Conservation (phyloP, 2,113 vertebrate genomes). For the Marcusenius ussheri region DNA sequence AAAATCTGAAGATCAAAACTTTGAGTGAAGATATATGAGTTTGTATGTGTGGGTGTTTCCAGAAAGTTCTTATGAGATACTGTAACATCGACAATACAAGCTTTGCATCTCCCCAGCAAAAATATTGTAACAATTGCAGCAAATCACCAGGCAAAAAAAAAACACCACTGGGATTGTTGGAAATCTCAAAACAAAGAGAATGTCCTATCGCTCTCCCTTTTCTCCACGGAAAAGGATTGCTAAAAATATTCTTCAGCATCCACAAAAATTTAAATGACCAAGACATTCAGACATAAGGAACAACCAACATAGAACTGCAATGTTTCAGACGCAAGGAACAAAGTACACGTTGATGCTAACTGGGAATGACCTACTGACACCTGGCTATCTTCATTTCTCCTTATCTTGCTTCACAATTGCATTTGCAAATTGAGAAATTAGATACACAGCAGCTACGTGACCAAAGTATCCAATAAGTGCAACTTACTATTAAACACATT, state of each 20-base stretch:
- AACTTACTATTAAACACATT: not conserved
- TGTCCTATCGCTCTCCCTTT: conserved; percentile 38
- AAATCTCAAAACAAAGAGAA: conserved; percentile 8
- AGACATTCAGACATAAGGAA: not conserved
- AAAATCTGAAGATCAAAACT: not conserved
- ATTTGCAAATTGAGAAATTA: conserved; percentile 15
- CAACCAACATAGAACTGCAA: not conserved
- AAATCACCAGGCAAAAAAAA: conserved; percentile 41
- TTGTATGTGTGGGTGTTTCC: conserved; percentile 31
- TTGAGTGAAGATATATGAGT: not conserved
- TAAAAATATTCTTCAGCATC: conserved; percentile 37
- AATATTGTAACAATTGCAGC: conserved; percentile 32
- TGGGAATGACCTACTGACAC: not conserved
- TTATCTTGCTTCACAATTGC: not conserved
- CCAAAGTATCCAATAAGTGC: not conserved
- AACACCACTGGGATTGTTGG: conserved; percentile 54
- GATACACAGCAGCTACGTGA: conserved; percentile 17
- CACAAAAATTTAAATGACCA: conserved; percentile 18
- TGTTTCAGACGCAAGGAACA: not conserved
- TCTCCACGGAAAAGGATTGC: conserved; percentile 49
- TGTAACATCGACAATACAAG: conserved; percentile 20
- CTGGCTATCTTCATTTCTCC: not conserved
- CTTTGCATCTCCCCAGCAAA: conserved; percentile 35
- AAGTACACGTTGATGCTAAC: not conserved
- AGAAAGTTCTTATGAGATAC: conserved; percentile 22